A percentile compares a stretch with the other conserved stretches of the same genome.
These are phyloP conservation scores for Vulpes lagopus DNA, from an alignment of 2,113 vertebrate genomes.

Conservation along the genomic window DNA sequence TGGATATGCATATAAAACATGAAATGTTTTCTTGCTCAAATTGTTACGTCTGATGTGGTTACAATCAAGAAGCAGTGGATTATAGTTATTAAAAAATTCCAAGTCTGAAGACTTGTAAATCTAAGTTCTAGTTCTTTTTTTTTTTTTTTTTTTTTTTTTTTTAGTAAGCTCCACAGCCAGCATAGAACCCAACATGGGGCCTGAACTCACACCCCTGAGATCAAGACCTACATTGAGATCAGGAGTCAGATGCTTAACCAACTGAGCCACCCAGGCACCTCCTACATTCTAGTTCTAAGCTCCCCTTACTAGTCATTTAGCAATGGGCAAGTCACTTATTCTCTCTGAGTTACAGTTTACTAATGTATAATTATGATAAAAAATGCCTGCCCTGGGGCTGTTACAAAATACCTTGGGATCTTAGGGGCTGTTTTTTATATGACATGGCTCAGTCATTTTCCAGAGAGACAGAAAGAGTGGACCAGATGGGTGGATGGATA, in stretches of 20 bases:
- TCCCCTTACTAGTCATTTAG: background rate
- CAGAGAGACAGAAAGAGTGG: slow-evolving; percentile 21
- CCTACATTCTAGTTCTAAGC: slow-evolving; percentile 48
- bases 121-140: slow-evolving; percentile 18
- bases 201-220: background rate
- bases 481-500: background rate
- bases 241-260: no score
- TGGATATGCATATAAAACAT: slow-evolving; percentile 15
- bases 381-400: slow-evolving; percentile 27
- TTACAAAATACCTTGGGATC: slow-evolving; percentile 40
- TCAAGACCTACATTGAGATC: no score
- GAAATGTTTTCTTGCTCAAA: background rate
- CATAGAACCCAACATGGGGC: background rate
- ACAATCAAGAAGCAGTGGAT: background rate
- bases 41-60: slow-evolving; percentile 3
- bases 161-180: background rate
- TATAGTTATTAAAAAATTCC: background rate
- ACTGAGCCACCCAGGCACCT: no score
- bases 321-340: background rate
- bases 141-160: background rate
- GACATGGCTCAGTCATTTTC: slow-evolving; percentile 29
- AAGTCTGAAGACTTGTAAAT: background rate
- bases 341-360: slow-evolving; percentile 15
- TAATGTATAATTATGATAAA: slow-evolving; percentile 1
- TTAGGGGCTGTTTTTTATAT: slow-evolving; percentile 57